Percentiles rank a stretch among this genome's conserved stretches.
phyloP scores from a whole-genome alignment of 64 coral and sea anemone genomes.

The Montipora foliosa region DNA sequence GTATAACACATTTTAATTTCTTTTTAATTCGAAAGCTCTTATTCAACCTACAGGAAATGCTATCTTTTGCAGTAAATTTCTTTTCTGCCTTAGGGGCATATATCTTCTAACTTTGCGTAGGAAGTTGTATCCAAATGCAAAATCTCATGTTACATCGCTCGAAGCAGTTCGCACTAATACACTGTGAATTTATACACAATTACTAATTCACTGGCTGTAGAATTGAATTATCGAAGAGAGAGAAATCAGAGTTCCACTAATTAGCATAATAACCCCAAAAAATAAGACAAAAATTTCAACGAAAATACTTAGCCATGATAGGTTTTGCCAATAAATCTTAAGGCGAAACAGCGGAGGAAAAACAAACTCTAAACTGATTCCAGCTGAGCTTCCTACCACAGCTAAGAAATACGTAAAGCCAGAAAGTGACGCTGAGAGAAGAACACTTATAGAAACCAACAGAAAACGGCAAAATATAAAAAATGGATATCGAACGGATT shows the following conservation, averaged over 20 bases:
- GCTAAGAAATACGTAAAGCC: constrained; percentile 79
- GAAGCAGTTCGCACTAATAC: not conserved
- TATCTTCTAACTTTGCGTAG: too few species aligned
- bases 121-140: too few species aligned
- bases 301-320: constrained; percentile 73
- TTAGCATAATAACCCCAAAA: constrained; percentile 71
- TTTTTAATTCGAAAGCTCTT: too few species aligned
- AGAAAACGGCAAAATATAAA: constrained; percentile 54
- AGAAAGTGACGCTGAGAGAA: constrained; percentile 73
- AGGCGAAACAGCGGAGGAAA: constrained; percentile 90
- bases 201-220: not conserved
- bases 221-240: constrained; percentile 43
- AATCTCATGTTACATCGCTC: too few species aligned
- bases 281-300: constrained; percentile 62
- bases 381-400: constrained; percentile 81
- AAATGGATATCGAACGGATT: constrained; percentile 31
- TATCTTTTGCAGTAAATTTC: too few species aligned
- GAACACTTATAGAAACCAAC: constrained; percentile 65
- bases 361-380: constrained; percentile 91
- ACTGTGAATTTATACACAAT: not conserved
- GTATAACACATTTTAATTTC: too few species aligned
- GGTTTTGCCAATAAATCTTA: constrained; percentile 76
- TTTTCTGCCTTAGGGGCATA: too few species aligned
- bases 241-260: constrained; percentile 68
- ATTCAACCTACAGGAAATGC: too few species aligned